These are phyloP conservation scores for Mastomys coucha DNA, from an alignment of 2,113 vertebrate species.

Conservation along the genomic window DNA sequence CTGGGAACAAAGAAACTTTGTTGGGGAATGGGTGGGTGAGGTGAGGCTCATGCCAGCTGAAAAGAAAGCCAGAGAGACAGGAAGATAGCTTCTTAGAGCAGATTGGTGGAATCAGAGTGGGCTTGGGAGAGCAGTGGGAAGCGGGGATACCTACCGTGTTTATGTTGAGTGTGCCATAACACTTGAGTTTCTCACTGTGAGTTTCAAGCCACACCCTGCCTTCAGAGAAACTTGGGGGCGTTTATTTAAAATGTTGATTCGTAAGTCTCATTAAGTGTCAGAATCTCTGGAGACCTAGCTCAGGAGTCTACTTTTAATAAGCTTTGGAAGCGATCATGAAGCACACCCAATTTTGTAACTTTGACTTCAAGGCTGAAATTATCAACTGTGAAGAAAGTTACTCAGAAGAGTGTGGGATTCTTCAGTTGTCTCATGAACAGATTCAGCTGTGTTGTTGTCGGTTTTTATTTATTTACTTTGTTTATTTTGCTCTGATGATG, in stretches of 20 bases:
- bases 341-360: slow-evolving; percentile 6
- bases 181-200: slow-evolving; percentile 14
- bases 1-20: slow-evolving; percentile 28
- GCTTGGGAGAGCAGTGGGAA: neutral
- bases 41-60: neutral
- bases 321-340: slow-evolving; percentile 37
- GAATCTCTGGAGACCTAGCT: neutral
- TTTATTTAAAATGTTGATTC: slow-evolving; percentile 53
- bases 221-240: neutral
- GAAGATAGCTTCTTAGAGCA: neutral
- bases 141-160: neutral
- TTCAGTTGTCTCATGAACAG: slow-evolving; percentile 44
- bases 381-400: slow-evolving; percentile 49
- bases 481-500: slow-evolving; percentile 38
- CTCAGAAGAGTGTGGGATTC: neutral
- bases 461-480: neutral
- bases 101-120: neutral
- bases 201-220: neutral
- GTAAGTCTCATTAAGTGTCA: neutral
- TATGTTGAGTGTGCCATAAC: neutral
- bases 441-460: neutral
- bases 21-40: neutral
- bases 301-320: slow-evolving; percentile 8
- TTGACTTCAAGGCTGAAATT: slow-evolving; percentile 46
- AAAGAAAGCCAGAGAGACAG: slow-evolving; percentile 11